A percentile compares a stretch with the other conserved stretches of the same genome.
Conservation (phyloP, 2,113 vertebrate species). For the Polypterus bichir region DNA sequence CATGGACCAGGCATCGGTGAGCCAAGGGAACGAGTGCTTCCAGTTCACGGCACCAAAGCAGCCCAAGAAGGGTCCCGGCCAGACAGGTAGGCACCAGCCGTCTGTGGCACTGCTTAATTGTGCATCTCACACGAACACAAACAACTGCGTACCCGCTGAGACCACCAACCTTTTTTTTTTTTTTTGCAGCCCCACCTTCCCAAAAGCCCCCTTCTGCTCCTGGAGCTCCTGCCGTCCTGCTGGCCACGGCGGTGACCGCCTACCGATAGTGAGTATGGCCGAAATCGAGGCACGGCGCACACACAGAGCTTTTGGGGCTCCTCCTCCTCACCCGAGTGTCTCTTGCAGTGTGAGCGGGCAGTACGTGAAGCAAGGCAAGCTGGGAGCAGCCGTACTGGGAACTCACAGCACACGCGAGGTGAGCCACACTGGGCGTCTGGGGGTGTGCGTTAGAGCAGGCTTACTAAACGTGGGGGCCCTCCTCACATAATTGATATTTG, state of each 20-base stretch:
- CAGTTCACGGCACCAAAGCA: slow-evolving; percentile 93
- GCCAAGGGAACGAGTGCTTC: slow-evolving; percentile 83
- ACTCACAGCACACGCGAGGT: slow-evolving; percentile 77
- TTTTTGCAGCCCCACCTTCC: slow-evolving; percentile 23
- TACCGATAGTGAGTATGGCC: slow-evolving; percentile 73
- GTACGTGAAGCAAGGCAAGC: slow-evolving; percentile 87
- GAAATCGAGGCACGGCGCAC: neutral
- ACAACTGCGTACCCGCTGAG: neutral
- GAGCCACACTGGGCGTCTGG: slow-evolving; percentile 22
- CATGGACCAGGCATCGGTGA: slow-evolving; percentile 57
- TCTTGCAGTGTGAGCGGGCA: slow-evolving; percentile 68
- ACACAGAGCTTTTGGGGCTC: too few species aligned
- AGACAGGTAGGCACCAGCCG: slow-evolving; percentile 45
- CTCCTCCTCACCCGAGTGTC: neutral
- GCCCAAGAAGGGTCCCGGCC: slow-evolving; percentile 62
- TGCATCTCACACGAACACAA: too few species aligned
- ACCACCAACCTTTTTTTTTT: neutral
- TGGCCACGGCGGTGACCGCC: slow-evolving; percentile 68
- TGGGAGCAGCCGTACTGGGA: slow-evolving; percentile 82
- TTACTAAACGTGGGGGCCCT: too few species aligned
- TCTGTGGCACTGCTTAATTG: too few species aligned
- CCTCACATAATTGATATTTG: too few species aligned
- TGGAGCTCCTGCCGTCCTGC: slow-evolving; percentile 47
- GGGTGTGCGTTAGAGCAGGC: neutral
- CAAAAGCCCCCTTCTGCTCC: slow-evolving; percentile 45